Evolutionary conservation across 2,888 invertebrate species (phyloP), one percentile per base, ranked within the genome.

Genomic region (Cerceris rybyensis): DNA sequence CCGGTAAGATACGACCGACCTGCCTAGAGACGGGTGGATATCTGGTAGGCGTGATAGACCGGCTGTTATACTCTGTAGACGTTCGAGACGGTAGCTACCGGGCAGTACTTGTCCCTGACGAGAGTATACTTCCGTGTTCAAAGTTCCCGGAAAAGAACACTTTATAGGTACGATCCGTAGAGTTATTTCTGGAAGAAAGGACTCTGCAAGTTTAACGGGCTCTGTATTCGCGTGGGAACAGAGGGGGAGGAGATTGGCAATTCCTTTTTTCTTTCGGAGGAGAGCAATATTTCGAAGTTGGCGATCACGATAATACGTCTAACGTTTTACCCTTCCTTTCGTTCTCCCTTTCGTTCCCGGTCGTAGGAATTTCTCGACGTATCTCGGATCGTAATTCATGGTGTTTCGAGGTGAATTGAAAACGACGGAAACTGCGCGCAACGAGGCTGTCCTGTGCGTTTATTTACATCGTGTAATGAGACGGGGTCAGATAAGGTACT

Each of bases 31-130:
- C 83, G 77, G 76, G 49, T 77, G 85, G 84, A 85, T 85, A 85
- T 85, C 84, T 84, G 81, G 81, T 84, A 77, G 85, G 81, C 85
- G 83, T 84, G 85, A 83, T 85, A 85, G 84, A 76, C 84, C 79
- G 85, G 83, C 84, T 78, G 83, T 85, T 85, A 78, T 79, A 63
- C 75, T 63, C 64, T 69, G 75, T 66, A 65, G 81, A 85, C 79
- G 72, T 85, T 81, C 75, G 69, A 82, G 78, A 72, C 83, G 73
- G 57, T 75, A 68, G 84, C 80, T 82, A 78, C 82, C 70, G 82
- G 67, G 72, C 80, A 61, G 64, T 61, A 63, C 80, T 70, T 70
- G 78, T 80, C 78, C 78, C 78, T 78, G 74, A 70, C 70, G 77
- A 67, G 77, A 14, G 68, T 49, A 2, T 16, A 70, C 79, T 80